Conservation (phyloP, 2,888 invertebrate species). For the Eurytoma adleriae region DNA sequence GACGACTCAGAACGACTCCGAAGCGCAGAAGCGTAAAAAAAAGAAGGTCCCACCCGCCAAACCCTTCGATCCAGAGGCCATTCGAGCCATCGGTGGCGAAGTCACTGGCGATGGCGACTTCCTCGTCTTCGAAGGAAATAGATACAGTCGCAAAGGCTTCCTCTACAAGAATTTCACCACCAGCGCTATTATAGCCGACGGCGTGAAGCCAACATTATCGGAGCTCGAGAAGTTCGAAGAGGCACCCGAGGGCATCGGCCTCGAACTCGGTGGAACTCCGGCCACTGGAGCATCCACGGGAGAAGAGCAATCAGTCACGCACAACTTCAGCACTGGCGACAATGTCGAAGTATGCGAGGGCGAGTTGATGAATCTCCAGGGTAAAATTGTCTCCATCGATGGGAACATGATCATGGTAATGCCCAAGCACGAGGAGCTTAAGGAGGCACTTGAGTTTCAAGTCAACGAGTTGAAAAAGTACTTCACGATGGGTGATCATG, state of each 20-base stretch:
- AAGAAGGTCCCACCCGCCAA: constrained; percentile 88
- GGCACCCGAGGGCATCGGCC: constrained; percentile 67
- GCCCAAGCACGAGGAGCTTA: constrained; percentile 81
- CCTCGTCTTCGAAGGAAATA: constrained; percentile 79
- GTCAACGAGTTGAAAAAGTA: constrained; percentile 79
- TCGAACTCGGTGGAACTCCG: constrained; percentile 60
- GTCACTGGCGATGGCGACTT: constrained; percentile 79
- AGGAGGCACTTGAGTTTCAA: constrained; percentile 80
- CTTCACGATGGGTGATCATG: constrained; percentile 81
- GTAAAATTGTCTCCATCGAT: constrained; percentile 79
- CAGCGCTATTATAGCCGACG: constrained; percentile 78
- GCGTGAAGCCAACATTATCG: constrained; percentile 78
- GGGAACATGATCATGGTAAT: constrained; percentile 80
- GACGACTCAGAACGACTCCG: constrained; percentile 88
- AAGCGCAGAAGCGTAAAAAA: constrained; percentile 91
- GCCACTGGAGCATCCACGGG: constrained; percentile 54
- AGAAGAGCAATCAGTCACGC: constrained; percentile 68
- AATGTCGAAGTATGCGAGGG: constrained; percentile 80
- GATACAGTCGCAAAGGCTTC: constrained; percentile 79
- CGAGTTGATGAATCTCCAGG: constrained; percentile 80
- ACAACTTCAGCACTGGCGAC: constrained; percentile 79
- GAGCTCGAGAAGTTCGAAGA: constrained; percentile 79
- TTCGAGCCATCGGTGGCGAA: constrained; percentile 78
- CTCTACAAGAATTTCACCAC: constrained; percentile 80
- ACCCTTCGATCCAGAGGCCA: constrained; percentile 78